Evolutionary conservation across 2,888 invertebrate species (phyloP), one percentile per base, ranked within the genome.

Genomic region (Pristionchus entomophagus): DNA sequence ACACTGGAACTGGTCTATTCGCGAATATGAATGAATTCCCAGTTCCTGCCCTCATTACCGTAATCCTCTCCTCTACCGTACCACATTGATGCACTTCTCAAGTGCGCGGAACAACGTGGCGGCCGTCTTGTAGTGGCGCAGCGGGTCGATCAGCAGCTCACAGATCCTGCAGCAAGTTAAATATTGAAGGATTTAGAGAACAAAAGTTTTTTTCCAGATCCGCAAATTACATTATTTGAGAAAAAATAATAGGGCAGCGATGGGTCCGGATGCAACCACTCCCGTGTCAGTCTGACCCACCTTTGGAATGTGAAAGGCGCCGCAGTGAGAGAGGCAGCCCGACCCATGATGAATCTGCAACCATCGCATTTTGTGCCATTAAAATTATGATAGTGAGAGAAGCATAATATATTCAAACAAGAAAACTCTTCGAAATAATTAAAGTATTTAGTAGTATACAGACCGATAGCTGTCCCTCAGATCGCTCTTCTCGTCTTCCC

Each of bases 101-200:
- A 99, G 95, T 0, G 98, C 98, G 88, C 98, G 95, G 96, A 99
- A 96, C 94, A 96, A 98, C 94, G 98, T 99, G 94, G 98, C 98
- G 88, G 97, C 96, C 88, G 97, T 95, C 93, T 96, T 97, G 94
- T 99, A 99, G 94, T 98, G 97, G 94, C 97, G 97, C 35, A 96
- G 95, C 1, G 98, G 98, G 90, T 96, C 96, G 8, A 96, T 96
- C 4, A 99, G 95, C 45, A 99, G 95, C 94, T 99, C 98, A 94
- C 97, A 97, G 88, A 99, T 95, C 90, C 98, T 83, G 62, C 35
- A 65, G 4, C 8, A 26, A 26, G 4, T 41, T n/a, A 80, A 53
- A 22, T 26, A 53, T 29, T 29, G 49, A 22, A 51, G 14, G 26
- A 78, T 22, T 14, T 14, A 49, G 17, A 49, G 14, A 45, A 51